Percentiles rank a stretch among this genome's conserved stretches.
Conservation (phyloP, 2,888 invertebrate genomes). For the Pollenia labialis region DNA sequence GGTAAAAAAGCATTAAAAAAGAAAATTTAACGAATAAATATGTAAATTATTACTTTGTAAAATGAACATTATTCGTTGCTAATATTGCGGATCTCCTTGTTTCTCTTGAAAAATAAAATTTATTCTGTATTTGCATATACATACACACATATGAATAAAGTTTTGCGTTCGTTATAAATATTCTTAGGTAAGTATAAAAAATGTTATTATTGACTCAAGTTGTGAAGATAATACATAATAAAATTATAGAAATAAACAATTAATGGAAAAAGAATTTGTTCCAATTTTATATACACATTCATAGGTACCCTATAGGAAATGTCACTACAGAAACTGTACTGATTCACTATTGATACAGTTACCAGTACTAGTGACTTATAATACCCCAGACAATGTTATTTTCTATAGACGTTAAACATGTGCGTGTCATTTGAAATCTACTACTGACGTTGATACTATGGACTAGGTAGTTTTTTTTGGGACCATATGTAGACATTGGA, state of each 20-base stretch:
- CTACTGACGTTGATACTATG: too few species aligned
- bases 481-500: too few species aligned
- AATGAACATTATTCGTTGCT: constrained; percentile 26
- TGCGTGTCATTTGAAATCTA: too few species aligned
- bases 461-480: too few species aligned
- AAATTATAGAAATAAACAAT: background rate
- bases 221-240: constrained; percentile 27
- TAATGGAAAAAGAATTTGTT: background rate
- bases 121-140: background rate
- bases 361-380: too few species aligned
- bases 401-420: too few species aligned
- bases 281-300: too few species aligned
- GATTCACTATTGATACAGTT: too few species aligned
- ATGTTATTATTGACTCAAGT: constrained; percentile 41
- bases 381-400: too few species aligned
- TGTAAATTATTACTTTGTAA: constrained; percentile 6
- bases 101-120: background rate
- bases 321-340: too few species aligned
- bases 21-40: background rate
- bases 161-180: background rate
- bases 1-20: too few species aligned
- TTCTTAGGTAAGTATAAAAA: background rate
- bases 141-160: background rate
- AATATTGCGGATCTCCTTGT: background rate
- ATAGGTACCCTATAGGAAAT: too few species aligned